Base-by-base conservation (phyloP, 2,797 vertebrate species). In the Erethizon dorsatum region DNA sequence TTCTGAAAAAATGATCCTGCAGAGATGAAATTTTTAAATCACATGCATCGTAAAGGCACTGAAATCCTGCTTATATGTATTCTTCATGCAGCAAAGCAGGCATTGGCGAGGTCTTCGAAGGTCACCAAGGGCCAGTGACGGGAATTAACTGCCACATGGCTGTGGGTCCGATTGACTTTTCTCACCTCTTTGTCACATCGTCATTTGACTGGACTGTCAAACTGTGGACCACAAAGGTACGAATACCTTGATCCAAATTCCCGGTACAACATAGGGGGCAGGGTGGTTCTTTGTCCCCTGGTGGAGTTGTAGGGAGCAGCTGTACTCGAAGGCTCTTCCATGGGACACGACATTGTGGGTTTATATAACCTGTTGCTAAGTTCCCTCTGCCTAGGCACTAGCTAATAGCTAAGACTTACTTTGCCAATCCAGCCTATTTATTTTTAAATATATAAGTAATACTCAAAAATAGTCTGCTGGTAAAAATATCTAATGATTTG, bases 171-270 rank as follows among this genome's bases (percentile, higher is more conserved):
- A 98, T 99, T 0, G 99, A 99, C 98, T 99, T 99, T 95, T 99
- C 99, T 79, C 99, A 99, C 98, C 99, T 99, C 85, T 99, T 99
- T 97, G 99, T 99, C 98, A 99, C 99, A 3, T 99, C 99, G 1
- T 99, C 99, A 5, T 99, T 99, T 94, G 99, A 99, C 98, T 99
- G 99, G 99, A 99, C 99, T 33, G 99, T 99, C 98, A 99, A 99
- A 98, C 98, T 99, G 92, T 99, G 99, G 99, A 99, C 99, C 97
- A 99, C 99, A 91, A 99, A 99, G 99, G 99, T 99, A 98, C 98
- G 98, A 95, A 84, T 80, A 91, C 12, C 31, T 54, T 37, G 33
- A 28, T 1, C 37, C 22, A 90, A 85, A 69, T 61, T 79, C 61
- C 56, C 56, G 33, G 45, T 31, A 31, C 26, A 33, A 20, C 10